Evolutionary conservation across 2,797 vertebrate genomes (phyloP).

Genomic region (Mus spretus): DNA sequence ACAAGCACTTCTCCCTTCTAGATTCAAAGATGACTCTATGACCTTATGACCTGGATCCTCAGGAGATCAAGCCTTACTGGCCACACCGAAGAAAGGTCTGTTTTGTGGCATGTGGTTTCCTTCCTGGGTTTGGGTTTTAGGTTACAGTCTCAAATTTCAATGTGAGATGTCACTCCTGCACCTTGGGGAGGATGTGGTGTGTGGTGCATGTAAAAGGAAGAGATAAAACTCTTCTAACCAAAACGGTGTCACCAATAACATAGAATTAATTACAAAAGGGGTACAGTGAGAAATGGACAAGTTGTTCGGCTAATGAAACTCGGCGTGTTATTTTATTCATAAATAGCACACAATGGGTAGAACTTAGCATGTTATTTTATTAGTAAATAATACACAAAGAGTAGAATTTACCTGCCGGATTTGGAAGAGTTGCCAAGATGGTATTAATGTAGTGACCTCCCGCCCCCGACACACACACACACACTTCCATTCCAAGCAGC

Average conservation of each 20-base stretch:
- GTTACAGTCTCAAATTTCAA: not conserved
- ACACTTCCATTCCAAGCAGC: not conserved
- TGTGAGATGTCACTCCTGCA: not conserved
- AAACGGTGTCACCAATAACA: not conserved
- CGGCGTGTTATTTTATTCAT: not conserved
- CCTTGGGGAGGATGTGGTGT: not conserved
- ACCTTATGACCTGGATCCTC: not conserved
- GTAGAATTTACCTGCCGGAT: not conserved
- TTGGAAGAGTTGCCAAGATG: not conserved
- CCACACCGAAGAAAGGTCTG: not conserved
- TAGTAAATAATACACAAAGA: not conserved
- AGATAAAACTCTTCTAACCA: not conserved
- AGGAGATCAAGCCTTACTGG: not conserved
- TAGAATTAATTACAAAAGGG: not conserved
- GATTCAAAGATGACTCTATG: not conserved
- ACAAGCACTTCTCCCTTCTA: not conserved
- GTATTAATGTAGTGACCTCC: not conserved
- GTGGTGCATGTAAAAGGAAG: not conserved
- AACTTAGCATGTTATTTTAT: not conserved
- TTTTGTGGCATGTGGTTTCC: not conserved
- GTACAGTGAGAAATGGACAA: not conserved
- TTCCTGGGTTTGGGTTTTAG: slow-evolving; percentile 55
- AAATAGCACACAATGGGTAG: not conserved
- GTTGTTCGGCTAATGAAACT: not conserved
- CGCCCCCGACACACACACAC: too few relatives aligned